Percentiles rank a stretch among this genome's conserved stretches.
These are phyloP conservation scores for Teleopsis dalmanni DNA, from an alignment of 1,140 invertebrate species.

Conservation along the genomic window DNA sequence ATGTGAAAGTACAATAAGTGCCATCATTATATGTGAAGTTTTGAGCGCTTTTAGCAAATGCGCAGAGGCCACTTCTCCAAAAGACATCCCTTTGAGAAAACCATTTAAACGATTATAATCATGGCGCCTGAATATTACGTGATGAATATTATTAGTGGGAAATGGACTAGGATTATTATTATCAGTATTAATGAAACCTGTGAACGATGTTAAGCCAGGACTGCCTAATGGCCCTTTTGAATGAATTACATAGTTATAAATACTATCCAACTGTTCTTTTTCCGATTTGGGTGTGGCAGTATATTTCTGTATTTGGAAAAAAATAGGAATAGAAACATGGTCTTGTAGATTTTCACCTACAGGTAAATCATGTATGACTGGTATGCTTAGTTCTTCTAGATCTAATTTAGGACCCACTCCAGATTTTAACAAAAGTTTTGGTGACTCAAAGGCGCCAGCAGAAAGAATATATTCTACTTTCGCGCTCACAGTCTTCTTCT, in stretches of 20 bases:
- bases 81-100: conserved; percentile 8
- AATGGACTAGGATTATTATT: conserved; percentile 17
- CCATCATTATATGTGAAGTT: conserved; percentile 21
- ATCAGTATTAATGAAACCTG: conserved; percentile 21
- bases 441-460: conserved; percentile 49
- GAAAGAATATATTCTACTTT: conserved; percentile 51
- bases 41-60: conserved; percentile 9
- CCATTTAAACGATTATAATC: not conserved
- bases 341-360: conserved; percentile 57
- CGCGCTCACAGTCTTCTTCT: conserved; percentile 38
- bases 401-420: conserved; percentile 67
- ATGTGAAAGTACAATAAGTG: conserved; percentile 61
- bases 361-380: conserved; percentile 50
- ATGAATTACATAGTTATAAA: conserved; percentile 25
- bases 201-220: conserved; percentile 41
- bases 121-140: conserved; percentile 17
- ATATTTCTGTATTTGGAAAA: conserved; percentile 19
- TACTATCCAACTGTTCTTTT: conserved; percentile 14
- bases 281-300: conserved; percentile 14
- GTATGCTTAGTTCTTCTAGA: conserved; percentile 64
- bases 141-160: conserved; percentile 36
- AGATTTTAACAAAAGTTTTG: conserved; percentile 50
- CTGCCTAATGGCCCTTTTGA: conserved; percentile 47
- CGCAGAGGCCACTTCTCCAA: conserved; percentile 11
- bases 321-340: conserved; percentile 44